phyloP scores from a whole-genome alignment of 1,140 invertebrate species.

The Trichogramma pretiosum region DNA sequence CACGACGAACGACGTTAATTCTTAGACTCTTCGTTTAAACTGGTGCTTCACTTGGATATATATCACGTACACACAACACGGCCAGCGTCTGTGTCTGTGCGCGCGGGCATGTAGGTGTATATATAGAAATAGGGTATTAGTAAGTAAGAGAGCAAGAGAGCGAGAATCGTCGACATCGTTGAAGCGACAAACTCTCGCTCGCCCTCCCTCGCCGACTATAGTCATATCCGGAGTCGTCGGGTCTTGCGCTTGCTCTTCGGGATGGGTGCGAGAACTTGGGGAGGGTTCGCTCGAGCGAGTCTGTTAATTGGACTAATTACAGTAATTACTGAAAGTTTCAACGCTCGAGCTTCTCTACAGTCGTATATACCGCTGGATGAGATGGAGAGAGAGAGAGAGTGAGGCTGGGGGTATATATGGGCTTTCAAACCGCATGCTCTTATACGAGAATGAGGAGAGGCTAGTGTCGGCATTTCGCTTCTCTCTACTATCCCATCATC shows the following conservation, averaged over 20 bases:
- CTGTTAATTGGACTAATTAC: constrained; percentile 48
- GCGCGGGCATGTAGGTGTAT: too few species aligned
- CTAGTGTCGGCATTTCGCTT: constrained; percentile 16
- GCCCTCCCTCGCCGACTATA: neutral
- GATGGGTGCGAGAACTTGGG: neutral
- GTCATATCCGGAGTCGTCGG: too few species aligned
- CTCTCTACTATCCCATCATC: neutral
- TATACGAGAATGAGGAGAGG: too few species aligned
- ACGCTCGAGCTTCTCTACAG: constrained; percentile 27
- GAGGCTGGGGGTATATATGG: constrained; percentile 33
- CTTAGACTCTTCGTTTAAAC: constrained; percentile 9
- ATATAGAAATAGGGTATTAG: too few species aligned
- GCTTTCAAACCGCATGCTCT: constrained; percentile 28
- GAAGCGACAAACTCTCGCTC: neutral
- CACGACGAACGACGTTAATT: neutral
- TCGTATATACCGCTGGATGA: neutral
- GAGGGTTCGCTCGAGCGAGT: constrained; percentile 36
- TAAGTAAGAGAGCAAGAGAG: too few species aligned
- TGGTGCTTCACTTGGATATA: too few species aligned
- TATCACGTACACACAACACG: too few species aligned
- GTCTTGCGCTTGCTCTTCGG: too few species aligned
- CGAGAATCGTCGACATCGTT: constrained; percentile 5
- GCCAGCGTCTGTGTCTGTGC: too few species aligned
- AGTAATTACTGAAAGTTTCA: constrained; percentile 47
- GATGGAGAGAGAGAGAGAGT: constrained; percentile 20